phyloP scores from a whole-genome alignment of 2,113 vertebrate species.

The Macquaria ambigua region DNA sequence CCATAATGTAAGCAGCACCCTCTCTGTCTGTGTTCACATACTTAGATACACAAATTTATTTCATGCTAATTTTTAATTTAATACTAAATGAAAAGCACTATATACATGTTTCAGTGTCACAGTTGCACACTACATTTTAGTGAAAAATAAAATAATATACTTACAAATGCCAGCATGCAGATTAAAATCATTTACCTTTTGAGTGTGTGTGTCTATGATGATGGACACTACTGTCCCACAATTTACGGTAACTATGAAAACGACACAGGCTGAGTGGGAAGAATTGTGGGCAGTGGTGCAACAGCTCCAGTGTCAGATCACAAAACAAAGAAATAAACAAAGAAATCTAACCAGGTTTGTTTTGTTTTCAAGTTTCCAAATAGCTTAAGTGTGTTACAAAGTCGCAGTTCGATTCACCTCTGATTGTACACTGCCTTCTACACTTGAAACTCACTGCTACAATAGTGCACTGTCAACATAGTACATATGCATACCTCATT shows the following conservation, averaged over 20 bases:
- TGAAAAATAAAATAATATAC: background rate
- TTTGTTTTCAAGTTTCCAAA: no score
- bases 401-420: no score
- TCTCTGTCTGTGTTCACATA: conserved; percentile 3
- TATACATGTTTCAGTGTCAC: background rate
- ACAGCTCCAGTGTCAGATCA: background rate
- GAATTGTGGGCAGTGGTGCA: background rate
- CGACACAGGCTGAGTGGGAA: background rate
- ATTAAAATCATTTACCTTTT: background rate
- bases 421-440: no score
- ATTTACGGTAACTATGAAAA: background rate
- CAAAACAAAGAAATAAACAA: background rate
- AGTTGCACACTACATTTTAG: background rate
- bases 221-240: background rate
- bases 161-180: background rate
- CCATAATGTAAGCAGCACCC: conserved; percentile 1
- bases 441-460: no score
- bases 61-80: background rate
- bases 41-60: background rate
- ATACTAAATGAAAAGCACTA: background rate
- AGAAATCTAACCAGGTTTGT: background rate
- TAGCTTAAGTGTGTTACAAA: no score
- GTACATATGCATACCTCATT: no score
- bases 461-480: no score
- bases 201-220: background rate